These are phyloP conservation scores for Xanthorhoe designata DNA, from an alignment of 2,888 invertebrate species.

Conservation along the genomic window DNA sequence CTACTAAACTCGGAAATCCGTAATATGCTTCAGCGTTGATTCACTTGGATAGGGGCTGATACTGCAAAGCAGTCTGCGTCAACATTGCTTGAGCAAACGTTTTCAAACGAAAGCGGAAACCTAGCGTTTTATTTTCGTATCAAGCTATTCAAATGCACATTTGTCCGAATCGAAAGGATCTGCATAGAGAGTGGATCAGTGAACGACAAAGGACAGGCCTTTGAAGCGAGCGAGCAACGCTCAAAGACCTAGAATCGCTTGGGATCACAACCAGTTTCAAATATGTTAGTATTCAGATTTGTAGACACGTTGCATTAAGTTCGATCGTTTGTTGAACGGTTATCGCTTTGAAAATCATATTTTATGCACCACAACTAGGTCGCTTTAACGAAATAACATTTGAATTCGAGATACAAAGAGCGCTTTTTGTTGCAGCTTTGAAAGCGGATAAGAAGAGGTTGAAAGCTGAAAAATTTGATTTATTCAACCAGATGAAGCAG, in stretches of 20 bases:
- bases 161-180: constrained; percentile 50
- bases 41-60: constrained; percentile 11
- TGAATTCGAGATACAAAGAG: constrained; percentile 31
- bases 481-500: constrained; percentile 97
- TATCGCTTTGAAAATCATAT: constrained; percentile 41
- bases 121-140: constrained; percentile 46
- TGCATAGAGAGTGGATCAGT: constrained; percentile 54
- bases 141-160: constrained; percentile 52
- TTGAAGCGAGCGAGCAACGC: constrained; percentile 50
- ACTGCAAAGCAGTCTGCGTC: constrained; percentile 18
- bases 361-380: constrained; percentile 38
- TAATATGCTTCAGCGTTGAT: constrained; percentile 16
- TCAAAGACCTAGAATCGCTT: constrained; percentile 55
- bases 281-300: constrained; percentile 42
- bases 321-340: constrained; percentile 37
- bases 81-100: constrained; percentile 16
- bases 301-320: constrained; percentile 34
- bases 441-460: constrained; percentile 96
- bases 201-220: constrained; percentile 53
- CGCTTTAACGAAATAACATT: constrained; percentile 34
- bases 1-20: neutral
- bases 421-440: constrained; percentile 85
- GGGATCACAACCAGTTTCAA: constrained; percentile 46
- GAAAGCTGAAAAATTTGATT: constrained; percentile 96
- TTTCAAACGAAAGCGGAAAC: constrained; percentile 17